Evolutionary conservation across 2,888 invertebrate species (phyloP).

Genomic region (Neocrepidodera transversa): DNA sequence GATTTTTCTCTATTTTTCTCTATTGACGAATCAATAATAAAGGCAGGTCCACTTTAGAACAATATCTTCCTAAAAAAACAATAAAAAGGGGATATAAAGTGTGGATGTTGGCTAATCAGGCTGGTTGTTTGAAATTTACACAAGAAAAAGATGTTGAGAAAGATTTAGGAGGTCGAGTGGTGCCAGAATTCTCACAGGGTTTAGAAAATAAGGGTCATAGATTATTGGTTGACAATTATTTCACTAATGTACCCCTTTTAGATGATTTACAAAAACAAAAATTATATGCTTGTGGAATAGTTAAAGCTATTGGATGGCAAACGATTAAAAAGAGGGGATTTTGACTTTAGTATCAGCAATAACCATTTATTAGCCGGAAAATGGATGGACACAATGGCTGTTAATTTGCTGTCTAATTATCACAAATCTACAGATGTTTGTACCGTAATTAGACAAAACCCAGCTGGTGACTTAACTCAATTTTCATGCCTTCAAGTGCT

Average conservation of each 20-base stretch:
- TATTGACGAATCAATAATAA: slow-evolving; percentile 32
- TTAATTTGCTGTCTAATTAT: slow-evolving; percentile 45
- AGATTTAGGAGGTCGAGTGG: slow-evolving; percentile 35
- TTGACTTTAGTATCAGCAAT: slow-evolving; percentile 40
- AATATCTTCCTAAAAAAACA: slow-evolving; percentile 30
- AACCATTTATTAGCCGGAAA: slow-evolving; percentile 40
- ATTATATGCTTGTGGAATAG: slow-evolving; percentile 40
- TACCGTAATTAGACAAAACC: background rate
- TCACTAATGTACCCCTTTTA: slow-evolving; percentile 39
- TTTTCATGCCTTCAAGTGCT: background rate
- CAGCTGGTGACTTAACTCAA: no score
- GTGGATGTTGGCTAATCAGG: slow-evolving; percentile 20
- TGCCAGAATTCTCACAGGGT: slow-evolving; percentile 40
- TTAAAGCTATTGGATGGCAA: slow-evolving; percentile 36
- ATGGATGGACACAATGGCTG: slow-evolving; percentile 47
- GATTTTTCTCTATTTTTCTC: slow-evolving; percentile 7
- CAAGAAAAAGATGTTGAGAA: background rate
- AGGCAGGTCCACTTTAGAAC: slow-evolving; percentile 21
- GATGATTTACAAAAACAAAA: slow-evolving; percentile 31
- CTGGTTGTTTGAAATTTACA: slow-evolving; percentile 4
- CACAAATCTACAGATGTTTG: slow-evolving; percentile 39
- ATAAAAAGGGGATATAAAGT: slow-evolving; percentile 27
- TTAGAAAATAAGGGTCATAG: slow-evolving; percentile 39
- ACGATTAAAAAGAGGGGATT: slow-evolving; percentile 41
- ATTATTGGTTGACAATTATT: slow-evolving; percentile 49